Evolutionary conservation across 2,888 invertebrate genomes (phyloP).

Genomic region (Ephialtes manifestator): DNA sequence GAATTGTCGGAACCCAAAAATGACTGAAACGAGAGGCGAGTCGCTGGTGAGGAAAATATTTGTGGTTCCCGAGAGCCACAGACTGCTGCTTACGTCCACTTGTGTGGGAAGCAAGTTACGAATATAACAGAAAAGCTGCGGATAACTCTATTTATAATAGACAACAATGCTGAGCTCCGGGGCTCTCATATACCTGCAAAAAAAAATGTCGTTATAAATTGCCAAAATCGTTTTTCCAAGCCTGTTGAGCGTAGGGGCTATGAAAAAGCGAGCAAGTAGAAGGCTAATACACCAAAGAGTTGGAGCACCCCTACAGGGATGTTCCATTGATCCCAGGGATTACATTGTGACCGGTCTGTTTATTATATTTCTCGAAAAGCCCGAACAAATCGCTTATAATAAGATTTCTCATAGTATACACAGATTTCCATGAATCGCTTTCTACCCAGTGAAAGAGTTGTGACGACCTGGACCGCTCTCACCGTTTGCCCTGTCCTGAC

Average conservation of each 20-base stretch:
- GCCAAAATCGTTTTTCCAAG: background rate
- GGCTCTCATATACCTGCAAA: slow-evolving; percentile 40
- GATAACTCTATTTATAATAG: slow-evolving; percentile 68
- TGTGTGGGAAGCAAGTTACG: slow-evolving; percentile 68
- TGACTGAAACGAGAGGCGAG: slow-evolving; percentile 7
- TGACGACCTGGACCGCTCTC: slow-evolving; percentile 31
- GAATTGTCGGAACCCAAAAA: slow-evolving; percentile 37
- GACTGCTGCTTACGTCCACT: slow-evolving; percentile 60
- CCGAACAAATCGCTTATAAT: slow-evolving; percentile 76
- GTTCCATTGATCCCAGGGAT: slow-evolving; percentile 61
- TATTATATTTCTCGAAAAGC: slow-evolving; percentile 68
- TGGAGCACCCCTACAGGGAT: slow-evolving; percentile 36
- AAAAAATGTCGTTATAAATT: background rate
- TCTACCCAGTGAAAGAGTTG: slow-evolving; percentile 69
- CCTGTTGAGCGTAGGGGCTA: background rate
- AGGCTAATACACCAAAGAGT: background rate
- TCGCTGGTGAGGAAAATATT: slow-evolving; percentile 58
- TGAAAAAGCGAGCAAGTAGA: slow-evolving; percentile 15
- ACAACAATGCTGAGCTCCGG: slow-evolving; percentile 58
- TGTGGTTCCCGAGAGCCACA: slow-evolving; percentile 37
- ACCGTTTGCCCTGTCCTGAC: slow-evolving; percentile 28
- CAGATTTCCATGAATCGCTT: slow-evolving; percentile 65
- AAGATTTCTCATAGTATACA: slow-evolving; percentile 73
- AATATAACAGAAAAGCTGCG: slow-evolving; percentile 24
- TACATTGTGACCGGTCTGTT: slow-evolving; percentile 70